Evolutionary conservation across 2,113 vertebrate species (phyloP), one percentile per base, ranked within the genome.

Genomic region (Sitta europaea): DNA sequence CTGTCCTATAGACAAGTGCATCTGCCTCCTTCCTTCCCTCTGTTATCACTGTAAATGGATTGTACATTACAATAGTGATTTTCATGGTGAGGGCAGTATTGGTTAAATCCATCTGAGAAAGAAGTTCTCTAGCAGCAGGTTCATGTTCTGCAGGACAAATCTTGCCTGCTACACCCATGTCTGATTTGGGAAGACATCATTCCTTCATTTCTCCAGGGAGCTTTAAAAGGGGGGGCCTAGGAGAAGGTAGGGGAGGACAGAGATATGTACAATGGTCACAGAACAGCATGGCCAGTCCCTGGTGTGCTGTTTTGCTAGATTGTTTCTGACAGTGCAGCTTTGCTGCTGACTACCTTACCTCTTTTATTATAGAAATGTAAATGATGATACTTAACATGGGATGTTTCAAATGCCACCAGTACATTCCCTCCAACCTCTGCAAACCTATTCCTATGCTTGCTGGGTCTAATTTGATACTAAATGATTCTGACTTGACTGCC

Each of bases 151-250:
- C 53, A 35, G 35, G 63, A 8, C 33, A 25, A 50, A 55, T 59
- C 31, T 40, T 55, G 17, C 55, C 45, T 29, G 1, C 54, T 76
- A 14, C 33, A 65, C 12, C 12, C 5, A 1, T n/a, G 28, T 53
- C 59, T 70, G 40, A 10, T 58, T 70, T 73, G n/a, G 47, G 23
- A 42, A 71, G 50, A 53, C 15, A 4, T 47, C 1, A 28, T 55
- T 55, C 88, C 45, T 86, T 65, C 12, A 15, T 73, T 88, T 72
- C 21, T 77, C 8, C 3, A 2, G 35, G 28, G 17, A 77, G 13
- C 42, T 94, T 76, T 79, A 28, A 57, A 54, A 57, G 43, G 31
- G 1, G 2, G 5, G 2, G 1, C 0, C 3, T 1, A 4, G 11
- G 9, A 13, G 5, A 45, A 66, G 8, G 36, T 17, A 16, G 23